Evolutionary conservation across 37 sponge, comb jelly and placozoan genomes (phyloP), one percentile per base, ranked within the genome.

Genomic region (Amphimedon queenslandica): DNA sequence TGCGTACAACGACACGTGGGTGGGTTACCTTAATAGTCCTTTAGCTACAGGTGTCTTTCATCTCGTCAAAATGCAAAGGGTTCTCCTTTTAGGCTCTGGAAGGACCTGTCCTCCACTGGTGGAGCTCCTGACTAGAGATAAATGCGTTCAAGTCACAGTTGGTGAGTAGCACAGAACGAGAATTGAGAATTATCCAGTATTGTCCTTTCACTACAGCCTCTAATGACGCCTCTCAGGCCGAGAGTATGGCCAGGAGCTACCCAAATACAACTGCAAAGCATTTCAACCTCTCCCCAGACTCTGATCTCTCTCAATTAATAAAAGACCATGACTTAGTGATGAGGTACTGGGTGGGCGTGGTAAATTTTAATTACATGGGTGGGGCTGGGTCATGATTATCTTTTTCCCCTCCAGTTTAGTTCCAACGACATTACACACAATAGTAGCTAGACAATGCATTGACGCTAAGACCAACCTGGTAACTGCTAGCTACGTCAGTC

Each of bases 11-110:
- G 8, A 47, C 53, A 47, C 53, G 53, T 47, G 53, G 53, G 53
- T 47, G n/a, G n/a, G n/a, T n/a, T n/a, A n/a, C n/a, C n/a, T n/a
- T n/a, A n/a, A n/a, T n/a, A n/a, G n/a, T n/a, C n/a, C n/a, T n/a
- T n/a, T 31, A 58, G 8, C 2, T 5, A 66, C 67, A 66, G 31
- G 5, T 67, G 24, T 55, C 29, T 8, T 23, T 40, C 2, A 23
- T 40, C n/a, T 47, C 21, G 27, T 25, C 40, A 2, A 4, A 69
- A 39, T 86, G 76, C 47, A 55, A 16, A 56, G 75, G 10, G 91
- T 98, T 6, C 83, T 98, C 28, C 66, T 98, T 42, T 72, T 98
- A 31, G 99, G 99, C 0, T 91, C 99, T 3, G 96, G 99, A 6
- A 77, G 65, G 55, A 88, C 87, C 0, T 75, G 83, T 8, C 83